A percentile compares a stretch with the other conserved stretches of the same genome.
Conservation (phyloP, 2,888 invertebrate genomes). For the Coenonympha glycerion region DNA sequence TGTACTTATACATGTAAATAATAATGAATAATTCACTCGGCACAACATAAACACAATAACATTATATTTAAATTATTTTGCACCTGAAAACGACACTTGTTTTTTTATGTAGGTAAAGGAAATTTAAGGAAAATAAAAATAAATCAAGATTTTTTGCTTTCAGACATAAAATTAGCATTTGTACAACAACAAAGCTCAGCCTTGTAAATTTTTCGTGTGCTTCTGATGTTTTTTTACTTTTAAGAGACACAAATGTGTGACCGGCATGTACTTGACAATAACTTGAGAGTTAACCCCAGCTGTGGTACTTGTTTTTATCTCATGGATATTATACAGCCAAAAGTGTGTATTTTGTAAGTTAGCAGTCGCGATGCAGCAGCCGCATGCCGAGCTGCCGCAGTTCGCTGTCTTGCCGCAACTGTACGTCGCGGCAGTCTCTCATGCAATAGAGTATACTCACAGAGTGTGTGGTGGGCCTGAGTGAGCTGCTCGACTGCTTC, state of each 20-base stretch:
- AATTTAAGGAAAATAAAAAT: too few relatives aligned
- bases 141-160: neutral
- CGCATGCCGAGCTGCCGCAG: neutral
- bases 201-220: neutral
- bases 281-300: too few relatives aligned
- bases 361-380: too few relatives aligned
- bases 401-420: neutral
- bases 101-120: too few relatives aligned
- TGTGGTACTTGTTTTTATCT: too few relatives aligned
- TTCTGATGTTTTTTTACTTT: constrained; percentile 6
- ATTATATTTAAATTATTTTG: too few relatives aligned
- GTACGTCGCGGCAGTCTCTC: neutral
- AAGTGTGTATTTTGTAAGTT: too few relatives aligned
- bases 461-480: constrained; percentile 84
- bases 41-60: too few relatives aligned
- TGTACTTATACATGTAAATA: too few relatives aligned
- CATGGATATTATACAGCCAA: too few relatives aligned
- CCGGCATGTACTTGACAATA: neutral
- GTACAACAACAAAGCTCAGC: constrained; percentile 6
- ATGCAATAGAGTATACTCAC: constrained; percentile 68
- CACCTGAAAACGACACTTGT: too few relatives aligned
- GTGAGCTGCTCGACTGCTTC: constrained; percentile 83
- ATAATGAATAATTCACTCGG: too few relatives aligned
- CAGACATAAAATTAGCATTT: constrained; percentile 8
- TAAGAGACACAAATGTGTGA: constrained; percentile 1